These are phyloP conservation scores for Zele albiditarsus DNA, from an alignment of 2,888 invertebrate genomes.

Conservation along the genomic window DNA sequence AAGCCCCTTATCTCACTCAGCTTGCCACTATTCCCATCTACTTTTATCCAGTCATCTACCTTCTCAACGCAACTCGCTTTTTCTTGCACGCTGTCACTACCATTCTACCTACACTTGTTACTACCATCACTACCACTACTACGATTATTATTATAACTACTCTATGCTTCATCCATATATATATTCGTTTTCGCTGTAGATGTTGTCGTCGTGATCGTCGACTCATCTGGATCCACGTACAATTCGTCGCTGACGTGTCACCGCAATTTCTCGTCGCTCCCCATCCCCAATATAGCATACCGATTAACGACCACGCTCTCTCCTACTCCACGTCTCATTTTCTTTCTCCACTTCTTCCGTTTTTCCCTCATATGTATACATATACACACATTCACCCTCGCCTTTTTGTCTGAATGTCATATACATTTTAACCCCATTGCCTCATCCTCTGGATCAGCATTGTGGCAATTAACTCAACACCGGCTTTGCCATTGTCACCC, in stretches of 20 bases:
- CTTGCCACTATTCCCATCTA: constrained; percentile 50
- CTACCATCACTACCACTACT: not conserved
- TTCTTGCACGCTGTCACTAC: constrained; percentile 44
- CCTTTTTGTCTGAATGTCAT: constrained; percentile 3
- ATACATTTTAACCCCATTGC: constrained; percentile 6
- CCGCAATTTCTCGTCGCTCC: constrained; percentile 30
- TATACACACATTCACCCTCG: constrained; percentile 15
- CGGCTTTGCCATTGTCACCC: constrained; percentile 20
- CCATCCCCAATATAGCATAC: constrained; percentile 21
- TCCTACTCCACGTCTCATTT: constrained; percentile 19
- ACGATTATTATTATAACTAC: not conserved
- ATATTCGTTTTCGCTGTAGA: constrained; percentile 27
- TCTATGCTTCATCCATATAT: constrained; percentile 29
- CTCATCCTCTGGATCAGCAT: constrained; percentile 36
- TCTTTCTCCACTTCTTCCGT: not conserved
- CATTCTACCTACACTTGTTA: constrained; percentile 26
- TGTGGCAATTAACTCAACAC: constrained; percentile 33
- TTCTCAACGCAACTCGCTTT: constrained; percentile 33
- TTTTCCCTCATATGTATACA: constrained; percentile 22
- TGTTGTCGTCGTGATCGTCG: constrained; percentile 29
- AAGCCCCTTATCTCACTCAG: constrained; percentile 62
- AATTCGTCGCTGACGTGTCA: constrained; percentile 38
- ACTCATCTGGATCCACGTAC: constrained; percentile 37
- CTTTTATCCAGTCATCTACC: constrained; percentile 52
- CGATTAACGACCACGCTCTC: constrained; percentile 34